Conservation (phyloP, 2,797 vertebrate genomes). For the Aulostomus chinensis region DNA sequence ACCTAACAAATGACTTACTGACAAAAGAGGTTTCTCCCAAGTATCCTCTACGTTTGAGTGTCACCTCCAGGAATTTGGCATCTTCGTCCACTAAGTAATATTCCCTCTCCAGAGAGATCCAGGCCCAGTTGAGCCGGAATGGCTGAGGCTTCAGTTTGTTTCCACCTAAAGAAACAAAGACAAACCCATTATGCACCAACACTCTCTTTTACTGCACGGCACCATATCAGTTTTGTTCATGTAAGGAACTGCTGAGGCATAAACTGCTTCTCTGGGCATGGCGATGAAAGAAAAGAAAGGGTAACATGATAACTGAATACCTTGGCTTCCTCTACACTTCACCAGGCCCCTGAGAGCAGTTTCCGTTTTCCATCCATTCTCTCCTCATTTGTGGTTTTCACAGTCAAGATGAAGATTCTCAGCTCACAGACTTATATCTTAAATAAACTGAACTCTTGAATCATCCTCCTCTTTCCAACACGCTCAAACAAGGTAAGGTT, state of each 20-base stretch:
- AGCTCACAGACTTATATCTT: background rate
- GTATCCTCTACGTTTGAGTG: conserved; percentile 83
- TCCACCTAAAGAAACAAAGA: conserved; percentile 72
- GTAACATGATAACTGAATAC: conserved; percentile 63
- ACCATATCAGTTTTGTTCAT: conserved; percentile 27
- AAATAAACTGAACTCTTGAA: conserved; percentile 16
- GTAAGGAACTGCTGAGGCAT: conserved; percentile 32
- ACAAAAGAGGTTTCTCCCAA: conserved; percentile 87
- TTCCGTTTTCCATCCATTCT: background rate
- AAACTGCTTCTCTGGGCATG: conserved; percentile 28
- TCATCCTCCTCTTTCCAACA: background rate
- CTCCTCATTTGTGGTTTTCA: background rate
- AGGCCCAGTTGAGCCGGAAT: conserved; percentile 89
- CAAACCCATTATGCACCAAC: conserved; percentile 17
- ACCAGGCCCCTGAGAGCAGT: conserved; percentile 16
- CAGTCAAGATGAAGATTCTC: background rate
- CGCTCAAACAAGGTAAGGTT: background rate
- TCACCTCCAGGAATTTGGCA: conserved; percentile 84
- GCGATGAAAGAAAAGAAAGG: conserved; percentile 42
- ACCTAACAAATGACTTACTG: conserved; percentile 77
- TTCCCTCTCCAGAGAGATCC: conserved; percentile 89
- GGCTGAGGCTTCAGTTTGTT: conserved; percentile 84
- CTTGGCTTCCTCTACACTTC: conserved; percentile 38
- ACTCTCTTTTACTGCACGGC: conserved; percentile 6
- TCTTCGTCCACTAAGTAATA: conserved; percentile 86